Base-by-base conservation (phyloP, 2,797 vertebrate genomes). In the Liasis olivaceus region DNA sequence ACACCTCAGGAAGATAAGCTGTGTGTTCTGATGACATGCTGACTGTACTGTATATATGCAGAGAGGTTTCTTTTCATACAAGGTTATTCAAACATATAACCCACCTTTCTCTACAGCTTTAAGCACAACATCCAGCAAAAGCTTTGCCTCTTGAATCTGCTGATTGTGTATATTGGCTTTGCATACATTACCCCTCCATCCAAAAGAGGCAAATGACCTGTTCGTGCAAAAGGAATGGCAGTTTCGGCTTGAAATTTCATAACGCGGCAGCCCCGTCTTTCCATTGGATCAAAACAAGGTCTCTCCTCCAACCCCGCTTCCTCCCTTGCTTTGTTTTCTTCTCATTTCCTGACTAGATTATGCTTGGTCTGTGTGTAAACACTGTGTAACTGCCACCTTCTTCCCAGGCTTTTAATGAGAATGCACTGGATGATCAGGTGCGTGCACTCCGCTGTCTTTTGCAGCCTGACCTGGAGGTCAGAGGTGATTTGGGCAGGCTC, bases 391-490 rank as follows among this genome's bases (percentile, higher is more conserved):
- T 97, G 94, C 95, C 94, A 96, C 86, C 95, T 95, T 98, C 96
- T 97, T 97, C 96, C 95, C 96, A 97, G 95, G 97, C 97, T 98
- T 98, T 96, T 98, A 98, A 98, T 98, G 97, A 98, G 98, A 98
- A 97, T 97, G 97, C 97, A 97, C 97, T 97, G 96, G 97, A 97
- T 98, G 97, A 98, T 98, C 98, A 98, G 98, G 98, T 98, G 97
- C 97, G 96, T 97, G 97, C 97, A 97, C 97, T 97, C 97, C 96
- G 97, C 98, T 98, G 98, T 98, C 98, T 98, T 98, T 98, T 98
- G 97, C 97, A 98, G 97, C 95, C 97, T 98, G 97, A 98, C 97
- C 98, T 96, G 94, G 93, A 96, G 98, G 98, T 98, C 98, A 98
- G 95, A 96, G 98, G 98, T 98, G 98, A 98, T 96, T 96, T 95